Evolutionary conservation across 2,113 vertebrate genomes (phyloP).

Genomic region (Vidua macroura): DNA sequence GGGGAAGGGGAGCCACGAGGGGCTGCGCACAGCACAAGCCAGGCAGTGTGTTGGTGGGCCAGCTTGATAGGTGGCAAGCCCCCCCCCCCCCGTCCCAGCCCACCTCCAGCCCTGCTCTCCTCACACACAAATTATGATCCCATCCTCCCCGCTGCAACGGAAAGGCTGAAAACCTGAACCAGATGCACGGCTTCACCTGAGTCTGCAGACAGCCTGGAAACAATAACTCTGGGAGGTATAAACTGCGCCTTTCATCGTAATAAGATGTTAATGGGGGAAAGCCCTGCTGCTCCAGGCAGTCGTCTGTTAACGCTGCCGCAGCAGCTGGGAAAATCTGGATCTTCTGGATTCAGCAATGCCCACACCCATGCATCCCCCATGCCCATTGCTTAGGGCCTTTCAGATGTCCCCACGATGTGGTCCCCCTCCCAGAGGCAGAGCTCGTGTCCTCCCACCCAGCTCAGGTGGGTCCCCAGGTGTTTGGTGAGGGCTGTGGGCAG

Average conservation of each 20-base stretch:
- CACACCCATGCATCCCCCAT: rapidly evolving
- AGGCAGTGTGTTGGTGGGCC: not conserved
- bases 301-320: not conserved
- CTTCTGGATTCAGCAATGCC: not conserved
- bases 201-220: constrained; percentile 50
- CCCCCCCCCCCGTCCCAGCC: not conserved
- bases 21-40: not conserved
- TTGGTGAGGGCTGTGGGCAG: not conserved
- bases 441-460: rapidly evolving
- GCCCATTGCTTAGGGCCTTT: rapidly evolving
- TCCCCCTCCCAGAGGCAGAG: not conserved
- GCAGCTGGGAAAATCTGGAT: not conserved
- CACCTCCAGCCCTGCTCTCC: not conserved
- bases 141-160: not conserved
- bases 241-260: constrained; percentile 30
- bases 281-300: not conserved
- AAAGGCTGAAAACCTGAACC: constrained; percentile 23
- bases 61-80: not conserved
- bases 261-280: constrained; percentile 44
- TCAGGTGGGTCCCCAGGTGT: not conserved
- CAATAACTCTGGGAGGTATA: constrained; percentile 31
- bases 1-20: rapidly evolving
- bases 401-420: rapidly evolving
- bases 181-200: constrained; percentile 27
- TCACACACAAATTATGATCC: not conserved